These are phyloP conservation scores for Odontomyia ornata DNA, from an alignment of 2,888 invertebrate genomes.

Conservation along the genomic window DNA sequence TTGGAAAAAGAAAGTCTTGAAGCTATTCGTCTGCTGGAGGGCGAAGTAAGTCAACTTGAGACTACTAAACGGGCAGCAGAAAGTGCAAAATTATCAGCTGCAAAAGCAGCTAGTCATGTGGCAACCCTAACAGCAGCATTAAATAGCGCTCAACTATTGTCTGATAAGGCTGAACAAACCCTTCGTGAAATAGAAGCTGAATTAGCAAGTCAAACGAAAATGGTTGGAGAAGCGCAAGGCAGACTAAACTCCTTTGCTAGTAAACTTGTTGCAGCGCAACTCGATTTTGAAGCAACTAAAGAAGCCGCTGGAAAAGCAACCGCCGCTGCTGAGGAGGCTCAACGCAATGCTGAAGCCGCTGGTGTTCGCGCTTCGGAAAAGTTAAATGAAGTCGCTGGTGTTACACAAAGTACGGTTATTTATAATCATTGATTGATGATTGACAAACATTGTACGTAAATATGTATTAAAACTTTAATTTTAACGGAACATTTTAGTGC, in stretches of 20 bases:
- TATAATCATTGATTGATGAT: not conserved
- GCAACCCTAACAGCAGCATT: constrained; percentile 74
- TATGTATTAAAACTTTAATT: no score
- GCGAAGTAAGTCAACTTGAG: constrained; percentile 75
- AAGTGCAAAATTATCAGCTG: constrained; percentile 72
- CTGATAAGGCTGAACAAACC: constrained; percentile 75
- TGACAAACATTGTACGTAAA: no score
- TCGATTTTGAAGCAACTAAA: constrained; percentile 36
- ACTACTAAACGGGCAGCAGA: constrained; percentile 75
- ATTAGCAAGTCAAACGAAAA: constrained; percentile 75
- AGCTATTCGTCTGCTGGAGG: constrained; percentile 72
- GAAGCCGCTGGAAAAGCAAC: constrained; percentile 23
- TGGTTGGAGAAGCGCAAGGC: constrained; percentile 77
- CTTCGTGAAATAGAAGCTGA: constrained; percentile 77
- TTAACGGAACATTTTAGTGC: no score
- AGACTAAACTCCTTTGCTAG: constrained; percentile 68
- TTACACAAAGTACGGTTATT: not conserved
- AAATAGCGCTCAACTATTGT: constrained; percentile 71
- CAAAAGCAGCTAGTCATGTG: constrained; percentile 74
- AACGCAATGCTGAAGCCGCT: constrained; percentile 9
- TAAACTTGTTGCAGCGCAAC: constrained; percentile 6
- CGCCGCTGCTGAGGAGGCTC: constrained; percentile 7
- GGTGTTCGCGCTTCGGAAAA: not conserved
- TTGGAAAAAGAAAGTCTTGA: constrained; percentile 76
- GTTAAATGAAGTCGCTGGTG: constrained; percentile 15